Evolutionary conservation across 1,140 invertebrate genomes (phyloP), one percentile per base, ranked within the genome.

Genomic region (Pectinophora gossypiella): DNA sequence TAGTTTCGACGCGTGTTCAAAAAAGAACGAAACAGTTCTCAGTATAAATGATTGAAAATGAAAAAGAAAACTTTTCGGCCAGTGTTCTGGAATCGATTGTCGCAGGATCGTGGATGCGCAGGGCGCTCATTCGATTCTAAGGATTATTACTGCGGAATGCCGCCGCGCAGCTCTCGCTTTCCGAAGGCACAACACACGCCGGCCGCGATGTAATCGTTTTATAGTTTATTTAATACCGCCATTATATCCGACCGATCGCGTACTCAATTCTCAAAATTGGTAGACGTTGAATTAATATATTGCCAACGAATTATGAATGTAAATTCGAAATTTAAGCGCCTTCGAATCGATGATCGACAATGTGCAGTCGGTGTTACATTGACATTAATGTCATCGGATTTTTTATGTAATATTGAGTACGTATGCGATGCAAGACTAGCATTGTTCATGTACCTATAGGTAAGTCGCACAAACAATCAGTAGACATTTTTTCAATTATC

Each of bases 91-190:
- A 40, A 64, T 60, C 53, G 55, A 64, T 51, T 72, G 71, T 75
- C 69, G 69, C 68, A 75, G 68, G 58, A 67, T 72, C 62, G 70
- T 48, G 59, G 54, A 68, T 61, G 68, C 66, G 62, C 64, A 55
- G 64, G 57, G 51, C 59, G 46, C 46, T 1, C 22, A 36, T 42
- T 62, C 67, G 69, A 60, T 76, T 69, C 68, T 80, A 72, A 76
- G 75, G 76, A 74, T 65, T 76, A 83, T 86, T 84, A 85, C 61
- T 32, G 64, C 60, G 80, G 83, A 86, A 85, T 86, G 80, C 68
- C 54, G 72, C 68, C 66, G 54, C 40, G 51, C 73, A 50, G 78
- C 76, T 85, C 78, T 82, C 72, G 71, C 69, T 82, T 76, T 79
- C 71, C 60, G 64, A 68, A 35, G 49, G 45, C 51, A 19, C 19